phyloP scores from a whole-genome alignment of 2,888 invertebrate genomes.

The Rhabditophanes sp. region DNA sequence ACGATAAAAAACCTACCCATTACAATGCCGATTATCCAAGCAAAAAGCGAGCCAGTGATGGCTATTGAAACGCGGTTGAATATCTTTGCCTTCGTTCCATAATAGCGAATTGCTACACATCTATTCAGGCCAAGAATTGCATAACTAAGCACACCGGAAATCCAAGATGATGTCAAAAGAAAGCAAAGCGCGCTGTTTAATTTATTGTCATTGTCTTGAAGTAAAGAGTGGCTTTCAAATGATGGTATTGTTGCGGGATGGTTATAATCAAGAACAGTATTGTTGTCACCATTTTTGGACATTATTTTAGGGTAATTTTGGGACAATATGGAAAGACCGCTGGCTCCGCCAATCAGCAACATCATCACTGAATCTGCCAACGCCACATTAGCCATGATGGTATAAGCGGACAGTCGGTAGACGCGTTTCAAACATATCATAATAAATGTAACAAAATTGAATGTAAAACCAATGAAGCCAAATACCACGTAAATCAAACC shows the following conservation, averaged over 20 bases:
- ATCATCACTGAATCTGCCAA: slow-evolving; percentile 16
- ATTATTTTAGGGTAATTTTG: not conserved
- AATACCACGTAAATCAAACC: slow-evolving; percentile 13
- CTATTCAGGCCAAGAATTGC: slow-evolving; percentile 23
- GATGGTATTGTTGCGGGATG: not conserved
- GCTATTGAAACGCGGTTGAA: slow-evolving; percentile 35
- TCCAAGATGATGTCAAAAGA: slow-evolving; percentile 32
- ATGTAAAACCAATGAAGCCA: slow-evolving; percentile 23
- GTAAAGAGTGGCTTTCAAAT: slow-evolving; percentile 1
- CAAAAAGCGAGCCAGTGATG: slow-evolving; percentile 22
- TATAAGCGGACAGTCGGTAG: slow-evolving; percentile 39
- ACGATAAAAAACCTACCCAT: slow-evolving; percentile 10
- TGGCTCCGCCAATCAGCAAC: slow-evolving; percentile 13
- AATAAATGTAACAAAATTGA: slow-evolving; percentile 30
- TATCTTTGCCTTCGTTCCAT: slow-evolving; percentile 31
- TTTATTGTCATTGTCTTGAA: slow-evolving; percentile 1
- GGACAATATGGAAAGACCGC: slow-evolving; percentile 10
- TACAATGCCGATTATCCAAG: slow-evolving; percentile 31
- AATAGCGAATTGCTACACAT: slow-evolving; percentile 40
- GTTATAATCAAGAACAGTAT: not conserved
- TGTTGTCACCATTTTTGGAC: not conserved
- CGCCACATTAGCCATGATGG: slow-evolving; percentile 32
- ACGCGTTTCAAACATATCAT: slow-evolving; percentile 36
- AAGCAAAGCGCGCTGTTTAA: slow-evolving; percentile 7
- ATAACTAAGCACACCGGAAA: slow-evolving; percentile 30